Evolutionary conservation across 1,140 invertebrate species (phyloP).

Genomic region (Cryptotermes secundus): DNA sequence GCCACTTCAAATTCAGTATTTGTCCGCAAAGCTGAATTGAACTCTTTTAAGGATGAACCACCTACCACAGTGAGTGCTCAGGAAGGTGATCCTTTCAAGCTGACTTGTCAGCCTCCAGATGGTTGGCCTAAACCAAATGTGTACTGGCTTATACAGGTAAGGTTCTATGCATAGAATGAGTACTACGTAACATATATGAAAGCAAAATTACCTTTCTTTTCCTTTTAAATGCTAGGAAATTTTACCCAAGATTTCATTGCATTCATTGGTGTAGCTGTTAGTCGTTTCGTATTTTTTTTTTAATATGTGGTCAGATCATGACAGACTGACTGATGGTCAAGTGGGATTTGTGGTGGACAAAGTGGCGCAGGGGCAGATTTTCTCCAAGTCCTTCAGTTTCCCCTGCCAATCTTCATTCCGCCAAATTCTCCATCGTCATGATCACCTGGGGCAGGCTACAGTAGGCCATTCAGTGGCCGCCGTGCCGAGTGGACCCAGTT

Average conservation of each 20-base stretch:
- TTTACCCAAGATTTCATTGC: too few species aligned
- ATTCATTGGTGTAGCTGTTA: background rate
- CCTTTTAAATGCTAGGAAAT: too few species aligned
- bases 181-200: too few species aligned
- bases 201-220: background rate
- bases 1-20: conserved; percentile 94
- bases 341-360: too few species aligned
- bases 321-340: background rate
- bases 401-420: too few species aligned
- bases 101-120: conserved; percentile 86
- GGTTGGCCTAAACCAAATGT: conserved; percentile 93
- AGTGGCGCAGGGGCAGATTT: too few species aligned
- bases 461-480: too few species aligned
- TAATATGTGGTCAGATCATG: background rate
- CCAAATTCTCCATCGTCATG: too few species aligned
- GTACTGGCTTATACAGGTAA: conserved; percentile 83
- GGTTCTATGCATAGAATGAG: background rate
- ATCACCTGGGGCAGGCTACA: too few species aligned
- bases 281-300: background rate
- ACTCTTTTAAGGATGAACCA: conserved; percentile 82
- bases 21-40: conserved; percentile 90
- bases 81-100: conserved; percentile 84
- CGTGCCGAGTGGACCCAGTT: too few species aligned
- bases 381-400: too few species aligned
- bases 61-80: conserved; percentile 63